Conservation (phyloP, 2,113 vertebrate genomes). For the Dasyornis broadbenti region DNA sequence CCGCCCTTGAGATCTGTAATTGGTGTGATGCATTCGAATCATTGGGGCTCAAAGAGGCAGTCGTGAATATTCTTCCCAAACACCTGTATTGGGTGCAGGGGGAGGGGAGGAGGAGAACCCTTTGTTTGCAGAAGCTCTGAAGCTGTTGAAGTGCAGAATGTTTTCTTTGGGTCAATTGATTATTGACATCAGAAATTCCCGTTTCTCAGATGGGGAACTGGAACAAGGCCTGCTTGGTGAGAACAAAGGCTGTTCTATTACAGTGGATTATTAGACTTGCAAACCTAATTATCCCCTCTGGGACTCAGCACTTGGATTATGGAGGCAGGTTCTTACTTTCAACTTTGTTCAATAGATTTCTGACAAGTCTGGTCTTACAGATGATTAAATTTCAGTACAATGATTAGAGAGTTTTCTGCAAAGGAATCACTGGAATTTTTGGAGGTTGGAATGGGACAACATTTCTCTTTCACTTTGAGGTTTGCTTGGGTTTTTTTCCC, state of each 20-base stretch:
- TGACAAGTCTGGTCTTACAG: slow-evolving; percentile 51
- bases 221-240: slow-evolving; percentile 67
- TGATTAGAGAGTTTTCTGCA: slow-evolving; percentile 15
- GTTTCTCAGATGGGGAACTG: slow-evolving; percentile 36
- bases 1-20: background rate
- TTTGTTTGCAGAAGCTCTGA: background rate
- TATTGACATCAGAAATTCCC: slow-evolving; percentile 69
- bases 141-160: slow-evolving; percentile 16
- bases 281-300: slow-evolving; percentile 81
- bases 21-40: background rate
- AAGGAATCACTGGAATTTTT: background rate
- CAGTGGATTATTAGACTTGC: slow-evolving; percentile 77
- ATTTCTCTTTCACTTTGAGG: background rate
- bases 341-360: slow-evolving; percentile 44
- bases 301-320: slow-evolving; percentile 59
- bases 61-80: background rate
- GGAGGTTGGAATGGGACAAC: background rate
- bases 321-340: slow-evolving; percentile 48
- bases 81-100: background rate
- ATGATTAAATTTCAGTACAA: slow-evolving; percentile 46
- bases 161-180: slow-evolving; percentile 74
- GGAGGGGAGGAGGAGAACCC: background rate
- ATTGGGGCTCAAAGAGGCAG: background rate
- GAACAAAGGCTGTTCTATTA: slow-evolving; percentile 77
- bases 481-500: background rate